Evolutionary conservation across 2,113 vertebrate genomes (phyloP).

Genomic region (Cynoglossus semilaevis): DNA sequence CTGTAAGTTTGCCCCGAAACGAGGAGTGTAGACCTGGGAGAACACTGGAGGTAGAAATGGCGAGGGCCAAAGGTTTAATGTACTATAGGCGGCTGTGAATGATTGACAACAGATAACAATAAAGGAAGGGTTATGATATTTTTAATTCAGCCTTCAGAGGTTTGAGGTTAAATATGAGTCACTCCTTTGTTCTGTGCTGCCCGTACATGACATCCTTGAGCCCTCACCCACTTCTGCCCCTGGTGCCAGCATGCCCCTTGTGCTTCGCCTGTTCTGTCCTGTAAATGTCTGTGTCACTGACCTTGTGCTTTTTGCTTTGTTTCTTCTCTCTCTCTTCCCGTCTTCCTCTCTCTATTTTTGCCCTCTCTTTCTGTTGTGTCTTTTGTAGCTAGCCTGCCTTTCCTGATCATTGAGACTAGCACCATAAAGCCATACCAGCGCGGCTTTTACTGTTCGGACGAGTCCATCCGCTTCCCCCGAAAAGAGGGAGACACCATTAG

Average conservation of each 20-base stretch:
- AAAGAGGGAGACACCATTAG: slow-evolving; percentile 96
- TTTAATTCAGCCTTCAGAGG: not conserved
- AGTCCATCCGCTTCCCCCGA: slow-evolving; percentile 95
- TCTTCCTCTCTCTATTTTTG: slow-evolving; percentile 5
- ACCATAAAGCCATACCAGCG: slow-evolving; percentile 92
- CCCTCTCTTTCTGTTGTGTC: slow-evolving; percentile 48
- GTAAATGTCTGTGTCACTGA: slow-evolving; percentile 73
- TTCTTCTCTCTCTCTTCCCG: slow-evolving; percentile 53
- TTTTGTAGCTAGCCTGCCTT: slow-evolving; percentile 91
- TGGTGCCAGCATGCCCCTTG: slow-evolving; percentile 64
- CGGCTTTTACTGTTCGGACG: slow-evolving; percentile 81
- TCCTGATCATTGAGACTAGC: slow-evolving; percentile 98
- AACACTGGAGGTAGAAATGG: slow-evolving; percentile 33
- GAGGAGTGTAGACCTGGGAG: slow-evolving; percentile 38
- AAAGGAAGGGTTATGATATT: not conserved
- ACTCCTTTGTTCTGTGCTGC: slow-evolving; percentile 29
- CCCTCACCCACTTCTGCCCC: slow-evolving; percentile 44
- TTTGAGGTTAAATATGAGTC: slow-evolving; percentile 20
- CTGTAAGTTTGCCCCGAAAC: slow-evolving; percentile 78
- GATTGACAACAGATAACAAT: slow-evolving; percentile 3
- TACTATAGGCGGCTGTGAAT: slow-evolving; percentile 4
- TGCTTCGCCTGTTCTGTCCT: slow-evolving; percentile 44
- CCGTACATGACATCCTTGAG: slow-evolving; percentile 28
- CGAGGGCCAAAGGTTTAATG: slow-evolving; percentile 43
- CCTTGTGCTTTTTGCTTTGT: slow-evolving; percentile 60